Conservation (phyloP, 2,888 invertebrate genomes). For the Arrhopalites spinosus region DNA sequence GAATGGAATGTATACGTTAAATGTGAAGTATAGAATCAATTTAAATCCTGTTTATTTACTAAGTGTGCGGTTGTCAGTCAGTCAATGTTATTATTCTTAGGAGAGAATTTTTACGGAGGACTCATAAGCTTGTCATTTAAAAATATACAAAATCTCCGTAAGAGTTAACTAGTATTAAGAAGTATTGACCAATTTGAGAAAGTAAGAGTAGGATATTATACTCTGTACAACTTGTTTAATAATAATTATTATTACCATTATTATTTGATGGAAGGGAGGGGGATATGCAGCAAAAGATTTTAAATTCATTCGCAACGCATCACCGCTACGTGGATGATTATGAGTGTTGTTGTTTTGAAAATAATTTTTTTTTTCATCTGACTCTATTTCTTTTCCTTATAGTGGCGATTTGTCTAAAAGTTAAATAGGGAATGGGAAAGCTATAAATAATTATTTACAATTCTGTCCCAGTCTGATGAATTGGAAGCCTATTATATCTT, state of each 20-base stretch:
- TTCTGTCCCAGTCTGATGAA: no score
- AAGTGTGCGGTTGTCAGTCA: no score
- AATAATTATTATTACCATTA: slow-evolving; percentile 21
- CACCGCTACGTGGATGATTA: slow-evolving; percentile 18
- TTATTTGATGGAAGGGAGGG: slow-evolving; percentile 19
- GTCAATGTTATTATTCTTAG: no score
- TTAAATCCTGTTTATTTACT: no score
- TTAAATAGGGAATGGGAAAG: background rate
- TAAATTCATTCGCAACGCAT: slow-evolving; percentile 25
- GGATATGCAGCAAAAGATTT: slow-evolving; percentile 15
- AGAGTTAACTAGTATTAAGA: background rate
- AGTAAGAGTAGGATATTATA: slow-evolving; percentile 11
- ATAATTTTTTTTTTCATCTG: no score
- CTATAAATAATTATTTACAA: background rate
- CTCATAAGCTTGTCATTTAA: background rate
- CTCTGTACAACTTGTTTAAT: background rate
- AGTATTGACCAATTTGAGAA: background rate
- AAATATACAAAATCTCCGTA: background rate
- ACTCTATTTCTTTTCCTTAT: no score
- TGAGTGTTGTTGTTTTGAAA: background rate
- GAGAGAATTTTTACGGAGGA: no score
- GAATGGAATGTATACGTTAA: no score
- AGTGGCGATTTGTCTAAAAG: background rate
- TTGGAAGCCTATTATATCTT: no score
- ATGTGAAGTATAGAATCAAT: no score